Evolutionary conservation across 2,797 vertebrate genomes (phyloP).

Genomic region (Tauraco hartlaubi): DNA sequence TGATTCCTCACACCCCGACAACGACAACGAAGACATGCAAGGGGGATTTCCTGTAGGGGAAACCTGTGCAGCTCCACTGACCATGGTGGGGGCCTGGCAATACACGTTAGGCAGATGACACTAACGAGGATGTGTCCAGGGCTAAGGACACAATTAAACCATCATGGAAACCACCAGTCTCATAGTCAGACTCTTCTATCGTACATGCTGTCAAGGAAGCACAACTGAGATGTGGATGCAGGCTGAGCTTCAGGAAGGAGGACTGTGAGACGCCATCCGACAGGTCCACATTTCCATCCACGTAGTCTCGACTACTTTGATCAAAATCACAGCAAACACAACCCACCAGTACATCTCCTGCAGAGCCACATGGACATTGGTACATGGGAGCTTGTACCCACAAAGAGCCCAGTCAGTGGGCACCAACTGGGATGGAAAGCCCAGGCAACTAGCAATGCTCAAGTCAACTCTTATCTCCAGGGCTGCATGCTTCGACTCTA

Average conservation of each 20-base stretch:
- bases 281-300: neutral
- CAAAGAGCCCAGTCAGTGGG: neutral
- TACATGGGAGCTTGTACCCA: neutral
- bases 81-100: rapidly evolving
- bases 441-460: neutral
- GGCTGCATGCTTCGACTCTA: neutral
- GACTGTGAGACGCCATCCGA: rapidly evolving
- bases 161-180: neutral
- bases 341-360: neutral
- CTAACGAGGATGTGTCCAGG: neutral
- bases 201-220: rapidly evolving
- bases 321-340: neutral
- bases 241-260: neutral
- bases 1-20: neutral
- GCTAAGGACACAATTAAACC: neutral
- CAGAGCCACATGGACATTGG: rapidly evolving
- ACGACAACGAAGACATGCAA: rapidly evolving
- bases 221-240: rapidly evolving
- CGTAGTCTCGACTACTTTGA: neutral
- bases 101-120: neutral
- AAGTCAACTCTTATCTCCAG: neutral
- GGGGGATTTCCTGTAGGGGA: neutral
- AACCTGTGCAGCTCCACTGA: neutral
- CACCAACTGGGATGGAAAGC: neutral
- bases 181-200: neutral